phyloP scores from a whole-genome alignment of 2,888 invertebrate species.

The Drosophila sordidula region DNA sequence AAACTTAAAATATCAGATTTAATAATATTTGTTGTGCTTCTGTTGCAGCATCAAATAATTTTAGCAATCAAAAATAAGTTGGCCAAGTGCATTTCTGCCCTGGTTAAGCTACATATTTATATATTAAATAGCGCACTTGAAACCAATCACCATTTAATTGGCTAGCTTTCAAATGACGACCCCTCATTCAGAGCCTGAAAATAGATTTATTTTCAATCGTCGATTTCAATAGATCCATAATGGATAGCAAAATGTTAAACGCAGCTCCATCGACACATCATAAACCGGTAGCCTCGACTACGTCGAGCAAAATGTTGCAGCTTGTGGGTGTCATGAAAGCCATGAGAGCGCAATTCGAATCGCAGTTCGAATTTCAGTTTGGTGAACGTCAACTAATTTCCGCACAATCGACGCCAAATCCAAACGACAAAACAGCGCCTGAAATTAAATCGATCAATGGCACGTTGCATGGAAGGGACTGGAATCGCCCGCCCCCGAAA shows the following conservation, averaged over 20 bases:
- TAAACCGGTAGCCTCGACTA: conserved; percentile 8
- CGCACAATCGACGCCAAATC: conserved; percentile 57
- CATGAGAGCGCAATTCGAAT: conserved; percentile 26
- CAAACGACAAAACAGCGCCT: conserved; percentile 49
- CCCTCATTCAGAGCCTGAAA: background rate
- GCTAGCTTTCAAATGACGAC: no score
- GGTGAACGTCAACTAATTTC: conserved; percentile 65
- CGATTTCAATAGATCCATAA: background rate
- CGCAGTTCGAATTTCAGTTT: conserved; percentile 35
- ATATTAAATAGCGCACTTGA: background rate
- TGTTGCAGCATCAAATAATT: no score
- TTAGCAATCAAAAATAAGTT: no score
- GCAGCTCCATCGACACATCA: conserved; percentile 12
- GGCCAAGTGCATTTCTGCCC: no score
- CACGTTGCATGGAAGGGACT: conserved; percentile 5
- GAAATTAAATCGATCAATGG: conserved; percentile 66
- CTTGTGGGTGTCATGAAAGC: conserved; percentile 1
- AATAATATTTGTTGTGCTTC: no score
- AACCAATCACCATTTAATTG: no score
- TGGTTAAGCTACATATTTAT: background rate
- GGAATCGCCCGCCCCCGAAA: background rate
- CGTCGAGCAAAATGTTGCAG: conserved; percentile 7
- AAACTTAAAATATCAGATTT: no score
- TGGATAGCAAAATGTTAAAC: conserved; percentile 2
- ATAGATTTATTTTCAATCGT: background rate